Evolutionary conservation across 2,113 vertebrate species (phyloP), one percentile per base, ranked within the genome.

Genomic region (Panurus biarmicus): DNA sequence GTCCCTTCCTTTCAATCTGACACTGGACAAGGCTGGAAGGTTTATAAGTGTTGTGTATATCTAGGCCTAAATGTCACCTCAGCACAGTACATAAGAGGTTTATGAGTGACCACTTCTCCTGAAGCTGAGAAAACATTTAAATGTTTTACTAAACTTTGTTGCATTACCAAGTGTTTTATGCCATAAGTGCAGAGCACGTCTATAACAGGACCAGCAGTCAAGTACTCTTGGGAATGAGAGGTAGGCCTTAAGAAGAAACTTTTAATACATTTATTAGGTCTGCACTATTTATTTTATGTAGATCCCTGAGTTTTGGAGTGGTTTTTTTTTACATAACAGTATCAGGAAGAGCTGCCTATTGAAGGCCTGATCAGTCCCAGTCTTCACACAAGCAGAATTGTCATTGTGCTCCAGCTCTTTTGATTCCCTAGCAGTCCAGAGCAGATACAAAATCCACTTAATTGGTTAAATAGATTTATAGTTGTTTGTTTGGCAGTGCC

Each of bases 61-160:
- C 10, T 24, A 65, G 31, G 29, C 54, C 73, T 44, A 61, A 65
- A 65, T 73, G 60, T 56, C 23, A 64, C 3, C 24, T 66, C 24
- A 56, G 0, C 10, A 25, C 4, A 11, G 4, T 36, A 47, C 2
- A 2, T 20, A 45, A 31, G 11, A 48, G 20, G 9, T 1, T 9
- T 21, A 29, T 40, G 23, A 47, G 18, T 79, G 24, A 42, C 22
- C 5, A 11, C 9, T 81, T 84, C 17, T 47, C 13, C 47, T 67
- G 29, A 78, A 78, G 5, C 2, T 21, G 13, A 81, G 44, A 12
- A 61, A 82, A 70, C 42, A 81, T 36, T 62, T 60, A 38, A 78
- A 19, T 71, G 35, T 45, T 78, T 82, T 51, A 6, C 15, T 77
- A 3, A 75, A 56, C 11, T 48, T 47, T 15, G 2, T 51, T 77